These are phyloP conservation scores for Acrocera orbiculus DNA, from an alignment of 2,888 invertebrate genomes.

Conservation along the genomic window DNA sequence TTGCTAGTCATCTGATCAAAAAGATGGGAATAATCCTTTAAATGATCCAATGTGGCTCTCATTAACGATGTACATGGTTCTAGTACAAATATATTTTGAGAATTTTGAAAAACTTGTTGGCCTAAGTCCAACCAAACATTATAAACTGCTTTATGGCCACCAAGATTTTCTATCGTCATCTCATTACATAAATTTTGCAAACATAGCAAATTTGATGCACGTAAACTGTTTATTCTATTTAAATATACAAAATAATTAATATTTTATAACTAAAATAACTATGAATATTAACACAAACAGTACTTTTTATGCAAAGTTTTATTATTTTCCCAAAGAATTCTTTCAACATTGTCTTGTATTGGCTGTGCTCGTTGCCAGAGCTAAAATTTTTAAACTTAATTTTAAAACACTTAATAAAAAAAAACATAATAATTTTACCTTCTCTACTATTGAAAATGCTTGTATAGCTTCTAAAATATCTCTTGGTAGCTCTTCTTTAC, in stretches of 20 bases:
- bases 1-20: slow-evolving; percentile 38
- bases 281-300: not conserved
- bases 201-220: slow-evolving; percentile 48
- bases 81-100: slow-evolving; percentile 28
- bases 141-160: slow-evolving; percentile 42
- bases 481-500: slow-evolving; percentile 35
- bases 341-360: slow-evolving; percentile 36
- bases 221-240: slow-evolving; percentile 35
- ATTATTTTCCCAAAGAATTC: slow-evolving; percentile 36
- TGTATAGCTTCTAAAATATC: slow-evolving; percentile 44
- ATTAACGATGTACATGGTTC: slow-evolving; percentile 58
- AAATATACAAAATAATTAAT: not conserved
- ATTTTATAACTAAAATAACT: not conserved
- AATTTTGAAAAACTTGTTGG: slow-evolving; percentile 40
- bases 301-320: slow-evolving; percentile 34
- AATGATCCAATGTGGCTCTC: slow-evolving; percentile 53
- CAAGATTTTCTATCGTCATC: slow-evolving; percentile 43
- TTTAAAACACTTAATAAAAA: slow-evolving; percentile 12
- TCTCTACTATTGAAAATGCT: slow-evolving; percentile 39
- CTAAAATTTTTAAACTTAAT: not conserved
- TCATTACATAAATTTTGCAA: slow-evolving; percentile 49
- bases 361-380: slow-evolving; percentile 23
- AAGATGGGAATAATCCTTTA: slow-evolving; percentile 35
- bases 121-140: slow-evolving; percentile 50
- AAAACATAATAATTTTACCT: slow-evolving; percentile 35